Conservation (phyloP, 2,113 vertebrate genomes). For the Anhinga rufa region DNA sequence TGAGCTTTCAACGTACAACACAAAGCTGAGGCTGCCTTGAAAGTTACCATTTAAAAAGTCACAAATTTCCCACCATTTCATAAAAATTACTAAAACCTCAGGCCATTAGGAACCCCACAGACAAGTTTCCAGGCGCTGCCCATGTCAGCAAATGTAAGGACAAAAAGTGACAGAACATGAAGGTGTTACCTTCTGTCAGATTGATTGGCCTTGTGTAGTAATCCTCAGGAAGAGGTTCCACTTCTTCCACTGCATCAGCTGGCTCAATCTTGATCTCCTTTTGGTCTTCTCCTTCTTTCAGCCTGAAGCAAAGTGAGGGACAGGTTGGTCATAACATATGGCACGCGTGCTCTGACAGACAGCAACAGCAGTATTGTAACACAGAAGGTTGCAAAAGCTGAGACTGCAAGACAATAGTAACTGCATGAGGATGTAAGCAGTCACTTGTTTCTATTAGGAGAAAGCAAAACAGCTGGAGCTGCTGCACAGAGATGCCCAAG, state of each 20-base stretch:
- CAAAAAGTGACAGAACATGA: not conserved
- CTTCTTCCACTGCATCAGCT: constrained; percentile 91
- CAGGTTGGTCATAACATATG: not conserved
- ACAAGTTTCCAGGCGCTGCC: not conserved
- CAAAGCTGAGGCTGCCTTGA: not conserved
- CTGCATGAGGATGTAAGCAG: not conserved
- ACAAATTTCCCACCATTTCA: not conserved
- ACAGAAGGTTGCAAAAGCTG: not conserved
- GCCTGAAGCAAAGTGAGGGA: constrained; percentile 65
- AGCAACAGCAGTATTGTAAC: not conserved
- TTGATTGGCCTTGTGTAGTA: constrained; percentile 92
- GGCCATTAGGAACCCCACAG: not conserved
- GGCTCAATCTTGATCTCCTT: constrained; percentile 95
- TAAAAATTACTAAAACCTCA: not conserved
- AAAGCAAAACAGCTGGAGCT: not conserved
- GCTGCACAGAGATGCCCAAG: not conserved
- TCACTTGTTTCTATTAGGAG: not conserved
- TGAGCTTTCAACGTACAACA: not conserved
- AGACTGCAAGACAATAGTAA: not conserved
- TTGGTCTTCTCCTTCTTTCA: constrained; percentile 97
- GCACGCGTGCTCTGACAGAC: fast-evolving
- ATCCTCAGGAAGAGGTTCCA: constrained; percentile 95
- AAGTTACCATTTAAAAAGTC: not conserved
- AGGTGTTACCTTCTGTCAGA: constrained; percentile 87
- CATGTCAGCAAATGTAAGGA: not conserved